Evolutionary conservation across 1,140 invertebrate genomes (phyloP), one percentile per base, ranked within the genome.

Genomic region (Triops longicaudatus): DNA sequence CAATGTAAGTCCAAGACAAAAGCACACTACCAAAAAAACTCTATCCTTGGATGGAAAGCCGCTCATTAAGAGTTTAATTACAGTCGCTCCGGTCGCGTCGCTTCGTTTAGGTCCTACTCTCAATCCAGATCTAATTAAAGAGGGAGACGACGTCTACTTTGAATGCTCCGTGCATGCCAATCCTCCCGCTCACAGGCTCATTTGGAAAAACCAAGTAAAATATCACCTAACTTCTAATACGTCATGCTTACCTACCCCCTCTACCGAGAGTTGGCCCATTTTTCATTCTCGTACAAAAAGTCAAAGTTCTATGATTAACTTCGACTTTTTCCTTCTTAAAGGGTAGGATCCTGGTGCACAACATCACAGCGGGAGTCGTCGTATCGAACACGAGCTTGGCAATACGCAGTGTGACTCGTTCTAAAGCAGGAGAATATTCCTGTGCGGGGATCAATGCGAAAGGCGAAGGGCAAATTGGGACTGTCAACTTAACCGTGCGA

Each of bases 401-500:
- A 1, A 79, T 83, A 26, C 82, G 81, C 71, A 74, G 81, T 5
- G 80, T 83, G 27, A 78, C 42, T 37, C 78, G 78, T 26, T 74
- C 50, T 27, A 72, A 74, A 26, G 79, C 78, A 5, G 82, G 83
- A 4, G 73, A 79, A 37, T 83, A 83, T 74, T 80, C 81, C 26
- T 83, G 83, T 75, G 78, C 81, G 4, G 84, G 82, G 0, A 79
- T 82, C 11, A 83, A 83, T 63, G 72, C 79, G 0, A 77, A 80
- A 50, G 82, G 83, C 10, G 76, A 78, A 76, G 72, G 74, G 28
- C 27, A 31, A 27, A 78, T 75, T 72, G 87, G 91, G 26, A 86
- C 89, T 26, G 92, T 94, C 10, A 86, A 87, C 77, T 85, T 95
- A 22, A 88, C 92, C 80, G 91, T 95, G 81, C 90, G 93, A 85